Base-by-base conservation (phyloP, 2,113 vertebrate genomes). In the Ovis canadensis region DNA sequence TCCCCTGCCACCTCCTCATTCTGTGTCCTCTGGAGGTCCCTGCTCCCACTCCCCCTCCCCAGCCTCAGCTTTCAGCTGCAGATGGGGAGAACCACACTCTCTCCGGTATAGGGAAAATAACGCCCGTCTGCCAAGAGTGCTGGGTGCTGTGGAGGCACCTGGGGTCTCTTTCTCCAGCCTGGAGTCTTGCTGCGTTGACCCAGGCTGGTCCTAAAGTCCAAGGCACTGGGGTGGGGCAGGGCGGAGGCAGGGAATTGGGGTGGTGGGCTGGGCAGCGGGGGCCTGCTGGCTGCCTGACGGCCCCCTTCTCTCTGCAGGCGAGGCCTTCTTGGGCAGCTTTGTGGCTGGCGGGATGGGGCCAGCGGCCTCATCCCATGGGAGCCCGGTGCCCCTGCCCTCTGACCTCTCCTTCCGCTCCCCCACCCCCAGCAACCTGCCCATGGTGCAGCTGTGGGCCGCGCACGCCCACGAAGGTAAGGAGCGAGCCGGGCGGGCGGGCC, bases 261-360 rank as follows among this genome's bases (percentile, higher is more conserved):
- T 0, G 14, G 57, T 21, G 85, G 88, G 50, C 81, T 0, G 7
- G 45, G 62, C 3, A 16, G 78, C 8, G 29, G 93, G 0, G 45
- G 80, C 83, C 78, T 29, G 62, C 36, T 36, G 31, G 64, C 71
- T 67, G 78, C 93, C 94, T 98, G 94, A 97, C 40, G 17, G 89
- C 83, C 60, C 64, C 91, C 78, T 97, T 97, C 94, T 98, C 94
- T 98, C 90, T 77, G 93, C 96, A 99, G 99, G 99, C 88, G 99
- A 99, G 98, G 99, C 99, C 98, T 99, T 99, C 98, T 98, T 99
- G 97, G 98, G 99, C 77, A 98, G 99, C 97, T 99, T 99, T 83
- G 98, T 99, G 77, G 98, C 98, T 97, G 82, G 98, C 86, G 97
- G 98, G 96, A 98, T 99, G 97, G 98, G 98, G 84, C 97, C 99